Conservation (phyloP, 2,797 vertebrate genomes). For the Gymnopithys bicolor region DNA sequence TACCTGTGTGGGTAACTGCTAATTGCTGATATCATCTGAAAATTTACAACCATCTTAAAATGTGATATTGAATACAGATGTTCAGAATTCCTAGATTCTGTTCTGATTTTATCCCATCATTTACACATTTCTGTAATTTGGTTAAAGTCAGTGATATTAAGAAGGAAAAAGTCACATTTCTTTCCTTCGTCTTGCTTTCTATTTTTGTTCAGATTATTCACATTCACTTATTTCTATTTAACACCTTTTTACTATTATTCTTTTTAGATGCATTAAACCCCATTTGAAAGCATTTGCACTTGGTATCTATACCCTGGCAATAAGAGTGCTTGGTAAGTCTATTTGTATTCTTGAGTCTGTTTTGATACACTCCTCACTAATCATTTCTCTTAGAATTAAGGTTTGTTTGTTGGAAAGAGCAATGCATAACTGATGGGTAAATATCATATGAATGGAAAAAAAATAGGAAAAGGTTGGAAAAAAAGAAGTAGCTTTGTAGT, state of each 20-base stretch:
- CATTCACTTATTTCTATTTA: neutral
- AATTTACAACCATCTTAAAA: neutral
- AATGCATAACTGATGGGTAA: neutral
- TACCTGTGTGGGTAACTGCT: neutral
- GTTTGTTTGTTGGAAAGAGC: neutral
- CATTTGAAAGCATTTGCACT: conserved; percentile 92
- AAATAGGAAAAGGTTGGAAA: neutral
- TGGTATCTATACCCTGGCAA: conserved; percentile 89
- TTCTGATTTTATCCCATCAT: neutral
- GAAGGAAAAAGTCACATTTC: neutral
- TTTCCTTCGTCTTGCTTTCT: neutral
- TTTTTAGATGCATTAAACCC: conserved; percentile 87
- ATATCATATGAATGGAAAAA: neutral
- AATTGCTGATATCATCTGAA: neutral
- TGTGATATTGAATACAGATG: neutral
- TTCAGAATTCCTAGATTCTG: neutral
- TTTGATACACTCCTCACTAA: neutral
- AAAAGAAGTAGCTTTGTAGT: neutral
- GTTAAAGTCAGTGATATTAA: neutral
- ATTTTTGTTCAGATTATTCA: neutral
- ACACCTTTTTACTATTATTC: neutral
- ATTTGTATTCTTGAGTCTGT: neutral
- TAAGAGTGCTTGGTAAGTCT: conserved; percentile 91
- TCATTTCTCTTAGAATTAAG: neutral
- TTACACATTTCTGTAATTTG: neutral